These are phyloP conservation scores for Chionis minor DNA, from an alignment of 2,113 vertebrate species.

Conservation along the genomic window DNA sequence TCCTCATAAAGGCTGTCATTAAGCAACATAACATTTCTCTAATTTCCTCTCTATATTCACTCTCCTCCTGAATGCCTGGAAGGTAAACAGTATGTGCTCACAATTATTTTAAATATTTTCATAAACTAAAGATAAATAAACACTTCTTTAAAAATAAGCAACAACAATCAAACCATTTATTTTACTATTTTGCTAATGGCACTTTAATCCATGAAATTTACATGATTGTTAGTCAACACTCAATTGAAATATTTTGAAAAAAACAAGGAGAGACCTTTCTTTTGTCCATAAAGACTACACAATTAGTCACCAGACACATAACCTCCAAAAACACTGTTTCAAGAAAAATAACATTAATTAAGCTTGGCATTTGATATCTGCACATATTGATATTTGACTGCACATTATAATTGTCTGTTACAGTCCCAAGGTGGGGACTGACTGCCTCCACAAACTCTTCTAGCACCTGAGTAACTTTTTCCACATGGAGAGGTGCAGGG, in stretches of 20 bases:
- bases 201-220: not conserved
- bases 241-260: not conserved
- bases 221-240: not conserved
- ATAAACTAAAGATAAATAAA: constrained; percentile 6
- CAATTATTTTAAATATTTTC: constrained; percentile 1
- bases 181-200: not conserved
- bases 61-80: not conserved
- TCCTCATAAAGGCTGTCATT: constrained; percentile 47
- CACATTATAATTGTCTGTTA: not conserved
- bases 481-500: not conserved
- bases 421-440: not conserved
- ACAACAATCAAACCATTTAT: not conserved
- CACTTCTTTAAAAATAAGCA: not conserved
- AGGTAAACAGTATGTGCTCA: constrained; percentile 36
- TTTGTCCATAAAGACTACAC: not conserved
- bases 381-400: not conserved
- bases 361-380: not conserved
- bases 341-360: not conserved
- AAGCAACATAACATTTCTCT: constrained; percentile 27
- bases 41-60: constrained; percentile 8
- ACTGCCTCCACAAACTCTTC: not conserved
- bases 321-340: not conserved
- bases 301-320: not conserved
- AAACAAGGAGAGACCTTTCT: not conserved
- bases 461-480: not conserved